A percentile compares a stretch with the other conserved stretches of the same genome.
These are phyloP conservation scores for Eumacrocentrus americanus DNA, from an alignment of 2,888 invertebrate genomes.

Conservation along the genomic window DNA sequence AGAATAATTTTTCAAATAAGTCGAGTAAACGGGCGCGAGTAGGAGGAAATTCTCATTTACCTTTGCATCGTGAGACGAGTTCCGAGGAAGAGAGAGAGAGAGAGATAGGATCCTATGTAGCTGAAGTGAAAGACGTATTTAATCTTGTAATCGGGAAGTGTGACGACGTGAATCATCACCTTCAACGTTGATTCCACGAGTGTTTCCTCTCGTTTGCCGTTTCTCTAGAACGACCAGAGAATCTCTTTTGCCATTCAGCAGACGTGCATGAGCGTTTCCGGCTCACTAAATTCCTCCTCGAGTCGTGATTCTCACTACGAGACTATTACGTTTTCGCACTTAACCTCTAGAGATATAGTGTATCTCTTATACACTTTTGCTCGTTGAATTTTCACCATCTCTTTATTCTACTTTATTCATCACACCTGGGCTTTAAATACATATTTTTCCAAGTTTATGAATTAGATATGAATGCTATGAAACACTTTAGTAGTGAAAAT, in stretches of 20 bases:
- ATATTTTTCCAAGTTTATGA: no score
- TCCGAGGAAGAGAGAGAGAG: not conserved
- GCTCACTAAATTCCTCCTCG: slow-evolving; percentile 32
- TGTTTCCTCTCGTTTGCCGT: not conserved
- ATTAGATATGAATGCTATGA: no score
- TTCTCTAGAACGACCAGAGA: slow-evolving; percentile 10
- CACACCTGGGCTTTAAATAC: no score
- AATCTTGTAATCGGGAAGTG: slow-evolving; percentile 26
- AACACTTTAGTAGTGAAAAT: not conserved
- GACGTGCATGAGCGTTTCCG: slow-evolving; percentile 37
- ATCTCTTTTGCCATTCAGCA: slow-evolving; percentile 35
- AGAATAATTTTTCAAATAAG: not conserved
- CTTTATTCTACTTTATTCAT: not conserved
- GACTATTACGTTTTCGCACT: slow-evolving; percentile 7
- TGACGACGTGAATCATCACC: slow-evolving; percentile 24
- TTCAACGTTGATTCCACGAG: slow-evolving; percentile 2
- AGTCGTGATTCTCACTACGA: slow-evolving; percentile 31
- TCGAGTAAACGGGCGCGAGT: not conserved
- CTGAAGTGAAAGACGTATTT: slow-evolving; percentile 19
- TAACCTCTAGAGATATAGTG: no score
- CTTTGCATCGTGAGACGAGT: not conserved
- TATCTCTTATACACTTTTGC: slow-evolving; percentile 7
- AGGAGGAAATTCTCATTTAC: not conserved
- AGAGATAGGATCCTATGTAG: slow-evolving; percentile 3
- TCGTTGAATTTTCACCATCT: not conserved